Evolutionary conservation across 2,888 invertebrate species (phyloP), one percentile per base, ranked within the genome.

Genomic region (Chloroclysta siterata): DNA sequence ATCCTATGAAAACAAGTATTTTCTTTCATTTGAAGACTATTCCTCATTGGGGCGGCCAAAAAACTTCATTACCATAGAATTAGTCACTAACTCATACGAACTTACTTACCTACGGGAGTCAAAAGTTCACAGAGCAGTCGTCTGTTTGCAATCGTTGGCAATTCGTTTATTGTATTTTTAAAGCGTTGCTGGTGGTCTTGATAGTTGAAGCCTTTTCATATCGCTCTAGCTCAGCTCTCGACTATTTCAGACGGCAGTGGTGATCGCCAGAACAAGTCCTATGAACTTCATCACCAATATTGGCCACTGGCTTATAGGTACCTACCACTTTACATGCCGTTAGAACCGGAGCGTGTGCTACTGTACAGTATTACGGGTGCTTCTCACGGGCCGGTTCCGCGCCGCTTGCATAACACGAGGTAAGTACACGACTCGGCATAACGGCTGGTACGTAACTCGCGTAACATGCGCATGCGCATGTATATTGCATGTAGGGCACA

Each of bases 381-480:
- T 90, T 91, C 90, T 89, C 89, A 90, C 87, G 87, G 79, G 51
- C 79, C 74, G 81, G 87, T 87, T 89, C 85, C 85, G 84, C 75
- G 51, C 44, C 5, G 50, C 86, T 90, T 91, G 88, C 90, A 84
- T 89, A 90, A 90, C 84, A n/a, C 60, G 53, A 41, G 41, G 44
- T 14, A 15, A 44, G 44, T 15, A 61, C 81, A 80, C 79, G 71
- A 54, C 54, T 33, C 33, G 22, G 66, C 66, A 63, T 71, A 70
- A 71, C 71, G 71, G 72, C 77, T 76, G 72, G 71, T 84, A 89
- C 89, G 91, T 91, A 90, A 91, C 82, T 76, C 83, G 80, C 84
- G 90, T 90, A 90, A 91, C 84, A 84, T 76, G 74, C 79, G 77
- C 80, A 87, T 39, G 36, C 22, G 1, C 22, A 22, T 22, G 22